Evolutionary conservation across 2,113 vertebrate genomes (phyloP), one percentile per base, ranked within the genome.

Genomic region (Octodon degus): DNA sequence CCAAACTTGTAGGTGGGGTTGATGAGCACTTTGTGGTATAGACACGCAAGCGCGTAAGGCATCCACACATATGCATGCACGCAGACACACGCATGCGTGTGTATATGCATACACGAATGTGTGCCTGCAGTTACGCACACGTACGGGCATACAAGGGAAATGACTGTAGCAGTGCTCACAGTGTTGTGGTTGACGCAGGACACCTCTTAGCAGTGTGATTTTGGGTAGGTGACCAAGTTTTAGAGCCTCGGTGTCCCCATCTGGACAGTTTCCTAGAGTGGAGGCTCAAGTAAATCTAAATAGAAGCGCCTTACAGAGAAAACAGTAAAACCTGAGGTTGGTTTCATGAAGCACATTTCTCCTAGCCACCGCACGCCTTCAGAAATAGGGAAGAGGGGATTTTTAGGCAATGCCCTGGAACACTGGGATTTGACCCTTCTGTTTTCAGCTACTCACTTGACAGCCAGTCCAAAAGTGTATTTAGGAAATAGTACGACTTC

Each of bases 401-500:
- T 76, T 63, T 10, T n/a, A 67, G 68, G 30, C 16, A 53, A 40
- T 43, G 40, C 40, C 34, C 58, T 83, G 40, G 7, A 60, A 32
- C 43, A 32, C 58, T 86, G 32, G 13, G 5, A 12, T 82, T 96
- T 93, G 53, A 43, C 76, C 55, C 32, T 91, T 60, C 12, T 72
- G 1, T 58, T 83, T 84, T 88, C 55, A 62, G 7, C 22, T 85
- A 32, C 77, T 81, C 65, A 43, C 27, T 32, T 89, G 72, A 43
- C 62, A 30, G 50, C 7, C 53, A 82, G 58, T 92, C 34, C 60
- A 93, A 40, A 94, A 94, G 47, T 95, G 62, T 86, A 68, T 67
- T 89, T 91, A 65, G 94, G 77, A 95, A 95, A 91, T 19, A 37
- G 81, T 77, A 47, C 74, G 47, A 43, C 5, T 77, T 43, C 20